A percentile compares a stretch with the other conserved stretches of the same genome.
phyloP scores from a whole-genome alignment of 2,888 invertebrate genomes.

The Villa cingulata region DNA sequence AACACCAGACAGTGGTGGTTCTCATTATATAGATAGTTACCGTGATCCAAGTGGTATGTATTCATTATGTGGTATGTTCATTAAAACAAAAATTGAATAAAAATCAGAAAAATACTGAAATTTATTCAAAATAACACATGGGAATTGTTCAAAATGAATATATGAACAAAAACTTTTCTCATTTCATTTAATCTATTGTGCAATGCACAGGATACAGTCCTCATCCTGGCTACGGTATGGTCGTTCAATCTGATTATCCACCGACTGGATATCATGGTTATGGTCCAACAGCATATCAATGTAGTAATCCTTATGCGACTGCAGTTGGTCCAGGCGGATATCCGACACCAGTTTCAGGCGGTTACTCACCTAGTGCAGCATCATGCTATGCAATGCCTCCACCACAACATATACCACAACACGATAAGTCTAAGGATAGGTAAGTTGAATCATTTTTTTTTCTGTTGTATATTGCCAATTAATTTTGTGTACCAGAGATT shows the following conservation, averaged over 20 bases:
- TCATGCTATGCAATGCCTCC: constrained; percentile 82
- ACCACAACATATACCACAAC: constrained; percentile 61
- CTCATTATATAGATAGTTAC: constrained; percentile 79
- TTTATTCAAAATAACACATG: no score
- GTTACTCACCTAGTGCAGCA: constrained; percentile 50
- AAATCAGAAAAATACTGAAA: no score
- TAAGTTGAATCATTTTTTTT: no score
- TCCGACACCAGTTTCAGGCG: constrained; percentile 55
- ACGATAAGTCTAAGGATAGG: constrained; percentile 51
- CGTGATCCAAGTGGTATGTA: constrained; percentile 68
- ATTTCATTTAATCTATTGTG: neutral
- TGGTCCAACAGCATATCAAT: constrained; percentile 47
- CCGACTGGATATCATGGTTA: constrained; percentile 58
- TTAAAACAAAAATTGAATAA: no score
- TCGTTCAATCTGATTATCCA: constrained; percentile 67
- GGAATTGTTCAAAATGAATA: no score
- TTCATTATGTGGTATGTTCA: no score
- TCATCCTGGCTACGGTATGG: constrained; percentile 72
- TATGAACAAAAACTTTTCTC: neutral
- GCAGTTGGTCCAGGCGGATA: constrained; percentile 41
- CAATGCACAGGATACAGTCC: constrained; percentile 60
- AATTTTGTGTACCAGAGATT: no score
- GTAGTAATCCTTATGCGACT: constrained; percentile 37
- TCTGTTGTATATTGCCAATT: no score
- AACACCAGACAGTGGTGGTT: constrained; percentile 77